Base-by-base conservation (phyloP, 37 sponge, comb jelly and placozoan genomes). In the Spongia lamella region DNA sequence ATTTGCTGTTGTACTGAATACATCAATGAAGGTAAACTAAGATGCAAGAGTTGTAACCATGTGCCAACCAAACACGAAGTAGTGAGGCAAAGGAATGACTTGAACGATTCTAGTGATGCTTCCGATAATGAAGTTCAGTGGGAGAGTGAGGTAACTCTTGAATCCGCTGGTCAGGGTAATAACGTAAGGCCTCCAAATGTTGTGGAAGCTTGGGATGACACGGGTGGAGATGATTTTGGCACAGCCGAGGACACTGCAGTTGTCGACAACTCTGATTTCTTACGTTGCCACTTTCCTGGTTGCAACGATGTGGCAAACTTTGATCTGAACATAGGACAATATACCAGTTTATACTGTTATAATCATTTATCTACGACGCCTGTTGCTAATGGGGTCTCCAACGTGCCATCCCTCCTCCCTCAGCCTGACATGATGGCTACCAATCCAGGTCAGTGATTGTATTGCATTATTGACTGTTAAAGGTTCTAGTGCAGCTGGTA, bases 301-400 rank as follows among this genome's bases (percentile, higher is more conserved):
- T 86, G 86, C 66, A 57, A 19, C 21, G 16, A 66, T 5, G 17
- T 27, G 6, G 86, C 79, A 6, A 61, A 66, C 3, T 86, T 79
- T 53, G 80, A 86, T 52, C 39, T 79, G 16, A 86, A 86, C 62
- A 66, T 80, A 38, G 86, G 86, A 17, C 30, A 1, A 25, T 67
- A 86, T 24, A n/a, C 24, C 40, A 43, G 47, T 43, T 2, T 17
- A 1, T 49, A 35, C 38, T 86, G 86, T 34, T 6, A n/a, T 60
- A 26, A 15, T 39, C 79, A 78, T 25, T 24, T 25, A 53, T 20
- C 25, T 17, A 53, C 32, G 14, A 47, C 7, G 5, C 25, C 34
- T 34, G 2, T 29, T 3, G 19, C 63, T 19, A 37, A 20, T 3
- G 7, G 9, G 47, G 7, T 43, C 47, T 13, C 5, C 47, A 43